Base-by-base conservation (phyloP, 2,113 vertebrate species). In the Alouatta palliata region DNA sequence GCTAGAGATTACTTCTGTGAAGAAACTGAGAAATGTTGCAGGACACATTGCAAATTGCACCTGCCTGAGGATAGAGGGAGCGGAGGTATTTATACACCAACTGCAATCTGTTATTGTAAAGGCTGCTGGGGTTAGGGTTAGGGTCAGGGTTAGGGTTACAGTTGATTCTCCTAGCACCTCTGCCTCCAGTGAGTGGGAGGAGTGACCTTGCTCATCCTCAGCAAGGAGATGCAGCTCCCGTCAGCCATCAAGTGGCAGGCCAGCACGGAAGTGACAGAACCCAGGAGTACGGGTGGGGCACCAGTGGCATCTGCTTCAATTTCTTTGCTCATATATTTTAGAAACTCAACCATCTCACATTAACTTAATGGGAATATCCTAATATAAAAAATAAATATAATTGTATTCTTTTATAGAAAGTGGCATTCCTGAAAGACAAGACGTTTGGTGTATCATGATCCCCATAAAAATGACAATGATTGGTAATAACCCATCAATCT, bases 281-380 rank as follows among this genome's bases (percentile, higher is more conserved):
- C 68, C 56, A 47, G 9, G 13, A 37, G 8, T 40, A 21, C 4
- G 40, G 58, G 25, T 12, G 12, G 11, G 30, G 5, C 56, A 30
- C 79, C n/a, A 86, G 81, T 1, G 82, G 49, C 37, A 25, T 30
- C 70, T 93, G 32, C 35, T 76, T n/a, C 40, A 43, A 20, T 73
- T 68, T 73, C 52, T 96, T 66, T 73, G 71, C 52, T 16, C 47
- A 7, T 80, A 40, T 66, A 66, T 75, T 64, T 64, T 75, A 64
- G 90, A 87, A 90, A 75, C 32, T 30, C 66, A 87, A 47, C 47
- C 14, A 16, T 66, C 52, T 92, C 58, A 56, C 35, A 64, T 49
- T 77, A 40, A 86, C 32, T 56, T 68, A 94, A 80, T 89, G 64
- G 16, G 66, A 89, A 89, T 58, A 92, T 30, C 84, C 52, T 94